Percentiles rank a stretch among this genome's conserved stretches.
Evolutionary conservation across 2,888 invertebrate genomes (phyloP).

Genomic region (Eubasilissa splendida): DNA sequence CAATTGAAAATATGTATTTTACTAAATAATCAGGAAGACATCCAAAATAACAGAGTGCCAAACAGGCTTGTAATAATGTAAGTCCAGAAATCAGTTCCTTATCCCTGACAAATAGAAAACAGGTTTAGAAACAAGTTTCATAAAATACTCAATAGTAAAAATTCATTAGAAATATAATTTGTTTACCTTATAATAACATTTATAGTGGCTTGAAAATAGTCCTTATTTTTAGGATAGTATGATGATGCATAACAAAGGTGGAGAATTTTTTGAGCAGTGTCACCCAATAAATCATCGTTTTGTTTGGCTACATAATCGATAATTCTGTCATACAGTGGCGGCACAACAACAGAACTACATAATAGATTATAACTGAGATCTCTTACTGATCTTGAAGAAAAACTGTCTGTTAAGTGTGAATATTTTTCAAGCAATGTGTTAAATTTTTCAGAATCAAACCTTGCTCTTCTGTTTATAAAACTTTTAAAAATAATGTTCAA

Average conservation of each 20-base stretch:
- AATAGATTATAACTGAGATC: conserved; percentile 41
- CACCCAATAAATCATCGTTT: conserved; percentile 41
- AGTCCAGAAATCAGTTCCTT: conserved; percentile 45
- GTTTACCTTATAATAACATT: conserved; percentile 50
- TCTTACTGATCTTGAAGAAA: conserved; percentile 40
- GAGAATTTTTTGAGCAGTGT: conserved; percentile 49
- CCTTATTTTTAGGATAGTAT: conserved; percentile 45
- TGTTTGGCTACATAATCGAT: conserved; percentile 40
- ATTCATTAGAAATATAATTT: neutral
- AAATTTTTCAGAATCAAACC: conserved; percentile 37
- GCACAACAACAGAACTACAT: conserved; percentile 21
- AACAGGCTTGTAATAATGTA: conserved; percentile 44
- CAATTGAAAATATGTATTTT: conserved; percentile 56
- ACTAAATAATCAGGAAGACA: conserved; percentile 45
- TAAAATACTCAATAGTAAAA: neutral
- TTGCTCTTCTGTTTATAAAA: conserved; percentile 28
- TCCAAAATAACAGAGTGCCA: conserved; percentile 48
- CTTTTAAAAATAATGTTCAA: conserved; percentile 47
- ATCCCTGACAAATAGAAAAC: conserved; percentile 39
- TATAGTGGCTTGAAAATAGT: conserved; percentile 36
- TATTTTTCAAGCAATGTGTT: conserved; percentile 38
- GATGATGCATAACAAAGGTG: conserved; percentile 40
- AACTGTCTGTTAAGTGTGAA: conserved; percentile 7
- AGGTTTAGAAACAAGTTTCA: neutral
- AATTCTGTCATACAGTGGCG: conserved; percentile 24